phyloP scores from a whole-genome alignment of 2,888 invertebrate species.

The Synanthedon andrenaeformis region DNA sequence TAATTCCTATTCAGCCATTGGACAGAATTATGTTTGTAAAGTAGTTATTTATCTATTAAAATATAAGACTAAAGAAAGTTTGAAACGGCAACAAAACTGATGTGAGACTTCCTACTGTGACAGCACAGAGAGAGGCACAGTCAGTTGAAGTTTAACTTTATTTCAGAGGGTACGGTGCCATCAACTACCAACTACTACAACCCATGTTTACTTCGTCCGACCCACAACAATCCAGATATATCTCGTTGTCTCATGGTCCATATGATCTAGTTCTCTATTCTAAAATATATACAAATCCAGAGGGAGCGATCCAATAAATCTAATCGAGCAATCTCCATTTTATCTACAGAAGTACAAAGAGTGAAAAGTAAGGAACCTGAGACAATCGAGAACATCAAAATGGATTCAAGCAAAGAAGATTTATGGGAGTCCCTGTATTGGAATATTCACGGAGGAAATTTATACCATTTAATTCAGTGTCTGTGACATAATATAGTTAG shows the following conservation, averaged over 20 bases:
- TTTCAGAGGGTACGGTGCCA: constrained; percentile 69
- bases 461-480: constrained; percentile 67
- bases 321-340: constrained; percentile 58
- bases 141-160: constrained; percentile 65
- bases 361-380: constrained; percentile 58
- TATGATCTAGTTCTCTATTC: constrained; percentile 61
- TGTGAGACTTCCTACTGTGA: constrained; percentile 39
- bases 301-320: constrained; percentile 21
- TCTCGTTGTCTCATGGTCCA: constrained; percentile 75
- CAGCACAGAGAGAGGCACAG: constrained; percentile 28
- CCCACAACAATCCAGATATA: constrained; percentile 73
- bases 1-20: too few species aligned
- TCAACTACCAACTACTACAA: constrained; percentile 57
- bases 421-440: constrained; percentile 70
- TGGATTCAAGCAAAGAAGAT: constrained; percentile 62
- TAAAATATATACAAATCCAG: constrained; percentile 13
- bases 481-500: constrained; percentile 27
- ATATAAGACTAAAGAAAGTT: neutral
- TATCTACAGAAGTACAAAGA: constrained; percentile 69
- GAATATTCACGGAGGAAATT: constrained; percentile 74
- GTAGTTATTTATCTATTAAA: too few species aligned
- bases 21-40: too few species aligned
- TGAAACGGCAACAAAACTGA: constrained; percentile 55
- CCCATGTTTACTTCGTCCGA: constrained; percentile 63
- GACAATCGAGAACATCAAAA: constrained; percentile 54